Conservation (phyloP, 2,113 vertebrate genomes). For the Regulus satrapa region DNA sequence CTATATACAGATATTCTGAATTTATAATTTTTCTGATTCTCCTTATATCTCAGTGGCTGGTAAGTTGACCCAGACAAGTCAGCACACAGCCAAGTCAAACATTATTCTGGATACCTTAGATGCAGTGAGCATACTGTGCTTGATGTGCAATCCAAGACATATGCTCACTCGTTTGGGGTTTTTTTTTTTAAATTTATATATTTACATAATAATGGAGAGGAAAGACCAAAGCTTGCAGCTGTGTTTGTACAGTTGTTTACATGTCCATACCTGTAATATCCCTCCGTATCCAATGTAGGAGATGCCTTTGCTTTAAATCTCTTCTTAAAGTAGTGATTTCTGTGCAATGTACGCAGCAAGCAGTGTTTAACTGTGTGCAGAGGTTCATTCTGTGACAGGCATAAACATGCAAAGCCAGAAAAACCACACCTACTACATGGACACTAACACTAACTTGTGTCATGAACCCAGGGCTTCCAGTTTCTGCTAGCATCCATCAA, state of each 20-base stretch:
- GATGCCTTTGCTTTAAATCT: neutral
- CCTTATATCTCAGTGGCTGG: neutral
- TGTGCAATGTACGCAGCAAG: neutral
- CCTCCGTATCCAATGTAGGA: neutral
- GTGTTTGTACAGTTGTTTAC: neutral
- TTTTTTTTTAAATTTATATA: neutral
- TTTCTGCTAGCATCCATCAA: neutral
- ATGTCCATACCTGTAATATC: fast-evolving
- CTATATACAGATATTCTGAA: neutral
- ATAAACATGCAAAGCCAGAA: neutral
- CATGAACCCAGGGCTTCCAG: neutral
- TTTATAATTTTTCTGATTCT: neutral
- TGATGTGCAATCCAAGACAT: neutral
- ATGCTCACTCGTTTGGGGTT: neutral
- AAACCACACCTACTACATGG: neutral
- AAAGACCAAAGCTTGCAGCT: neutral
- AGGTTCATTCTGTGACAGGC: neutral
- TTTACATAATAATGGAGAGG: neutral
- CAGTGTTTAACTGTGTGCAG: neutral
- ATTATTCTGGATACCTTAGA: neutral
- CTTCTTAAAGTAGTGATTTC: neutral
- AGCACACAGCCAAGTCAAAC: neutral
- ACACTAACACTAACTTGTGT: neutral
- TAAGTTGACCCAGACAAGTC: neutral
- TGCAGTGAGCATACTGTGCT: neutral